Conservation (phyloP, 2,888 invertebrate genomes). For the Marasmarcha lunaedactyla region DNA sequence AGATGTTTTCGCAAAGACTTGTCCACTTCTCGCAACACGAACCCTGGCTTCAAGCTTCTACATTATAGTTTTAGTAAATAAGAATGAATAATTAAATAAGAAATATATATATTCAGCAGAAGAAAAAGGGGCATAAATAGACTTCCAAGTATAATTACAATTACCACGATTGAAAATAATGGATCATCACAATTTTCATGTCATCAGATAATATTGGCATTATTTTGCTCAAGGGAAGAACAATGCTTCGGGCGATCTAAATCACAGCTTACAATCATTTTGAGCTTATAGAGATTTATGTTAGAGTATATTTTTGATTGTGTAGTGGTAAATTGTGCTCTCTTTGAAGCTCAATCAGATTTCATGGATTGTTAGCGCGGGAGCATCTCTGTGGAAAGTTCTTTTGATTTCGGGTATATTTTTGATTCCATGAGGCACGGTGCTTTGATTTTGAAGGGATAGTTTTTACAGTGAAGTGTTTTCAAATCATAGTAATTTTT, state of each 20-base stretch:
- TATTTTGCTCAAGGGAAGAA: slow-evolving; percentile 27
- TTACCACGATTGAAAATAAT: slow-evolving; percentile 1
- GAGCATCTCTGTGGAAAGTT: slow-evolving; percentile 55
- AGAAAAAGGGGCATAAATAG: no score
- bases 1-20: no score
- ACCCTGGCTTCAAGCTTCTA: no score
- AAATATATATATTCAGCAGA: no score
- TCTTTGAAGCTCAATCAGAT: slow-evolving; percentile 66
- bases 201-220: slow-evolving; percentile 22
- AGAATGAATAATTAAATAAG: no score
- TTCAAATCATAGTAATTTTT: slow-evolving; percentile 9
- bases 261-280: neutral
- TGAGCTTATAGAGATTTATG: no score
- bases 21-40: no score
- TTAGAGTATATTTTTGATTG: no score
- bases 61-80: no score
- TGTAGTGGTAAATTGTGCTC: neutral
- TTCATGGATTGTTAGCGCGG: slow-evolving; percentile 63
- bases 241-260: slow-evolving; percentile 22
- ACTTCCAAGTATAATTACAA: no score
- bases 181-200: slow-evolving; percentile 15
- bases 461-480: slow-evolving; percentile 9
- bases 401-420: slow-evolving; percentile 63
- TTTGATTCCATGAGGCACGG: slow-evolving; percentile 63
- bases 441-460: slow-evolving; percentile 30